Base-by-base conservation (phyloP, 2,888 invertebrate genomes). In the Diaperis boleti region DNA sequence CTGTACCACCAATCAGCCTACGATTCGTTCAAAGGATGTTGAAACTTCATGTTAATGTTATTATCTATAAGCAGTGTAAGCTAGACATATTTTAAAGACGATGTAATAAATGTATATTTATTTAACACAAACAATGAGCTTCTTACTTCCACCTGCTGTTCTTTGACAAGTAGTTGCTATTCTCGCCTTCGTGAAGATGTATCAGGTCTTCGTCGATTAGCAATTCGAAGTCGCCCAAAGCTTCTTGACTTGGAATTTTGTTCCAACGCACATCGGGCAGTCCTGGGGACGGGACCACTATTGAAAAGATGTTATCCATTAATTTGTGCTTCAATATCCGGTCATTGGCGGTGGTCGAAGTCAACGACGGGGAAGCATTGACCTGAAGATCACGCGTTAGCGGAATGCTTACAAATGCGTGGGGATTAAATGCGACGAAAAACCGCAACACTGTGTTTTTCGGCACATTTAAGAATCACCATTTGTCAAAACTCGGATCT, bases 331-430 rank as follows among this genome's bases (percentile, higher is more conserved):
- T 97, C 73, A 97, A 85, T 75, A 96, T 95, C 70, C 96, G 85
- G 81, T 98, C 97, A 76, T 95, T 95, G 0, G 93, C 92, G 0
- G 97, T 98, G 0, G 97, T 98, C 0, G 96, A 94, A 1, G 96
- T 94, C 64, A 97, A 81, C 0, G 97, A 96, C 0, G 97, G 97
- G 0, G 96, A 97, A 0, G 97, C 95, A 78, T 97, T 97, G n/a
- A 95, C 94, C 88, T 89, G 69, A 20, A 75, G 59, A 45, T n/a
- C n/a, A n/a, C n/a, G n/a, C n/a, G n/a, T n/a, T n/a, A n/a, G n/a
- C n/a, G n/a, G n/a, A n/a, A n/a, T n/a, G n/a, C n/a, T n/a, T n/a
- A n/a, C n/a, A n/a, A n/a, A n/a, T n/a, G n/a, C n/a, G n/a, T n/a
- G n/a, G n/a, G n/a, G n/a, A n/a, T n/a, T n/a, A n/a, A n/a, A n/a